Conservation (phyloP, 2,888 invertebrate species). For the Chromoteleia sp. region DNA sequence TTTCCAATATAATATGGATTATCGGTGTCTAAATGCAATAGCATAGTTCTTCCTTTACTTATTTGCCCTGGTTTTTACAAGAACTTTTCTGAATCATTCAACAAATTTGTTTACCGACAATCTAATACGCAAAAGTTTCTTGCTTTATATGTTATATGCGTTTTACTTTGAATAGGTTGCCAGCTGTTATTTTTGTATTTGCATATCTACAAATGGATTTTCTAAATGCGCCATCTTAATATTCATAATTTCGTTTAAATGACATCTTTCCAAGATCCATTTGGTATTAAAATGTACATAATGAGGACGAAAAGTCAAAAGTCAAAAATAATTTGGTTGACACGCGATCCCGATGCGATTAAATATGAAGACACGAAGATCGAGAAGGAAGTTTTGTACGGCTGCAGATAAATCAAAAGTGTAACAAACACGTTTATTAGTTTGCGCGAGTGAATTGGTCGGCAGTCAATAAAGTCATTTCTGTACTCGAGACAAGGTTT, state of each 20-base stretch:
- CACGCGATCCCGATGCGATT: conserved; percentile 51
- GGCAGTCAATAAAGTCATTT: background rate
- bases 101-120: too few species aligned
- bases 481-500: conserved; percentile 13
- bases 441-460: conserved; percentile 1
- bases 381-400: conserved; percentile 24
- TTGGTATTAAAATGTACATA: conserved; percentile 28
- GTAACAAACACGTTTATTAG: conserved; percentile 31
- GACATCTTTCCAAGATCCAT: conserved; percentile 31
- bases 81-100: too few species aligned
- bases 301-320: conserved; percentile 51
- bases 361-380: conserved; percentile 39
- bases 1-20: too few species aligned
- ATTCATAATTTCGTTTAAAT: conserved; percentile 38
- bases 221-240: conserved; percentile 18
- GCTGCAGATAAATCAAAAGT: conserved; percentile 14
- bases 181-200: too few species aligned
- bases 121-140: too few species aligned
- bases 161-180: too few species aligned
- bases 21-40: too few species aligned
- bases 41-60: too few species aligned
- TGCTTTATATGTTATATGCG: too few species aligned
- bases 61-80: too few species aligned
- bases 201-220: background rate
- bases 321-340: conserved; percentile 57